Base-by-base conservation (phyloP, 2,113 vertebrate genomes). In the Cinclus mexicanus region DNA sequence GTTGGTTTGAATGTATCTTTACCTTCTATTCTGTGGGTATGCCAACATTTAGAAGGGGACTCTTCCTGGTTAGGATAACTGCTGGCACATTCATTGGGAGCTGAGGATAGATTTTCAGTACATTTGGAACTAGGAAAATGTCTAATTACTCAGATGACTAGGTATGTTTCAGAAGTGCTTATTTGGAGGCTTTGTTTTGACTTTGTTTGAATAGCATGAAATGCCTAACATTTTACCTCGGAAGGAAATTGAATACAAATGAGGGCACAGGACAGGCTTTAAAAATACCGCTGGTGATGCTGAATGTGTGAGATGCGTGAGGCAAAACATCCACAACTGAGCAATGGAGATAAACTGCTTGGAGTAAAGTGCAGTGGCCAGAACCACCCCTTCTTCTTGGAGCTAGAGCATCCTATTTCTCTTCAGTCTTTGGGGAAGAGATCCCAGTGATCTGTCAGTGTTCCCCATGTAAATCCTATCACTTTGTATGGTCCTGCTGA, bases 61-160 rank as follows among this genome's bases (percentile, higher is more conserved):
- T 57, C 37, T 52, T 72, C 61, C 71, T 89, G 60, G 78, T 84
- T 74, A 55, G 68, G 68, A 9, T 67, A 67, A 50, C 53, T 91
- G 44, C 64, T 89, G 80, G 76, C 42, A 33, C 2, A 0, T 69
- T 83, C 5, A 2, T 35, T 42, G 53, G 56, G 65, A 87, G 41
- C 77, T 79, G 74, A 59, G 46, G 37, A n/a, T 65, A 35, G 75
- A 10, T 55, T 88, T 84, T 87, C 3, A 9, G 72, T 80, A n/a
- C n/a, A 15, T 69, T 89, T 94, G 75, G 94, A 94, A 57, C 78
- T 83, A 28, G 81, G 69, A 47, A 85, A 89, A 87, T 94, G 89
- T 90, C 77, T 95, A 42, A 94, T 96, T 97, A 94, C 75, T 84
- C 91, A 95, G 89, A 95, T 94, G 92, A 87, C 81, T 95, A 89